Conservation (phyloP, 1,140 invertebrate genomes). For the Ridgeia piscesae region DNA sequence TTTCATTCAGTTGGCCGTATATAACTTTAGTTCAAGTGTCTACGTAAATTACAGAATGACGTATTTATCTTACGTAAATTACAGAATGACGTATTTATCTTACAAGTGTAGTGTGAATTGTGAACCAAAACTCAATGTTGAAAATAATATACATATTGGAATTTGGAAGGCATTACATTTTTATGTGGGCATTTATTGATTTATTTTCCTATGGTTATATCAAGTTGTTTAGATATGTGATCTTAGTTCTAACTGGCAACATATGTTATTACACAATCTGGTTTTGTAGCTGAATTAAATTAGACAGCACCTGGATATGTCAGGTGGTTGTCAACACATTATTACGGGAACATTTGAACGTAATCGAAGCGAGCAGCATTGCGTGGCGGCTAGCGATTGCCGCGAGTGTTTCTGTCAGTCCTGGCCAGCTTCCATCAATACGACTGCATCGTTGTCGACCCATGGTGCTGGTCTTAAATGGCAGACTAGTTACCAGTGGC, state of each 20-base stretch:
- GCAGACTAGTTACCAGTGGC: not conserved
- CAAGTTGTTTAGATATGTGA: not conserved
- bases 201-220: not conserved
- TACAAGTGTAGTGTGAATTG: too few relatives aligned
- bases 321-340: not conserved
- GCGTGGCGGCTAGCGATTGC: not conserved
- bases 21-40: too few relatives aligned
- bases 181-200: too few relatives aligned
- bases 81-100: too few relatives aligned
- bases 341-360: not conserved
- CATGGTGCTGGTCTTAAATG: not conserved
- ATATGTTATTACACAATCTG: not conserved
- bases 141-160: too few relatives aligned
- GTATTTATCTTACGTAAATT: too few relatives aligned
- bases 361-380: not conserved
- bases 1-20: too few relatives aligned
- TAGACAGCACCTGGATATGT: not conserved
- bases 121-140: too few relatives aligned
- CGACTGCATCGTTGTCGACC: not conserved
- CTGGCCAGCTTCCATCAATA: not conserved
- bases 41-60: too few relatives aligned
- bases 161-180: too few relatives aligned
- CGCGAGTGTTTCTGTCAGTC: not conserved
- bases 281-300: not conserved
- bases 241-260: not conserved